These are phyloP conservation scores for Formica selysi DNA, from an alignment of 1,140 invertebrate species.

Conservation along the genomic window DNA sequence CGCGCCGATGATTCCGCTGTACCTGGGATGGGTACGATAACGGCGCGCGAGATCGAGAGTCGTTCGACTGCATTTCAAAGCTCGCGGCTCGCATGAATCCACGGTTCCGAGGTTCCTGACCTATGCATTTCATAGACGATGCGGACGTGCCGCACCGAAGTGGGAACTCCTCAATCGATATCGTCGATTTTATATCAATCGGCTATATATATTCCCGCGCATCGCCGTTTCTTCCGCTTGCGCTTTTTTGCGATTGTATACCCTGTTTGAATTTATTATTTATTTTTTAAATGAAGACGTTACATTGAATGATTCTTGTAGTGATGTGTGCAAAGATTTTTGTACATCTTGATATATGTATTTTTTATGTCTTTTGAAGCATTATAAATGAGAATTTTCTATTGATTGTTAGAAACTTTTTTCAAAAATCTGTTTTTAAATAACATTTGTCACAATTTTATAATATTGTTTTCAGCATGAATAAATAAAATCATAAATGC, in stretches of 20 bases:
- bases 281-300: not conserved
- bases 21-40: conserved; percentile 79
- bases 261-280: not conserved
- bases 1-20: conserved; percentile 82
- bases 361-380: not conserved
- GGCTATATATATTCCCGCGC: not conserved
- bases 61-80: conserved; percentile 69
- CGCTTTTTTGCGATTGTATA: not conserved
- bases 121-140: conserved; percentile 44
- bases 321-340: not conserved
- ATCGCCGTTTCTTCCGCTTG: conserved; percentile 15
- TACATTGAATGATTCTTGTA: not conserved
- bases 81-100: conserved; percentile 27
- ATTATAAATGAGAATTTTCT: not conserved
- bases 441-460: not conserved
- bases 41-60: conserved; percentile 74
- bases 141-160: conserved; percentile 37
- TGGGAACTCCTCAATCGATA: conserved; percentile 55
- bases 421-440: not conserved
- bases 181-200: conserved; percentile 52
- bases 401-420: not conserved
- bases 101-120: conserved; percentile 52
- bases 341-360: not conserved
- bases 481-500: not conserved
- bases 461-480: not conserved